Percentiles rank a stretch among this genome's conserved stretches.
These are phyloP conservation scores for Heterohyrax brucei DNA, from an alignment of 2,797 vertebrate species.

Conservation along the genomic window DNA sequence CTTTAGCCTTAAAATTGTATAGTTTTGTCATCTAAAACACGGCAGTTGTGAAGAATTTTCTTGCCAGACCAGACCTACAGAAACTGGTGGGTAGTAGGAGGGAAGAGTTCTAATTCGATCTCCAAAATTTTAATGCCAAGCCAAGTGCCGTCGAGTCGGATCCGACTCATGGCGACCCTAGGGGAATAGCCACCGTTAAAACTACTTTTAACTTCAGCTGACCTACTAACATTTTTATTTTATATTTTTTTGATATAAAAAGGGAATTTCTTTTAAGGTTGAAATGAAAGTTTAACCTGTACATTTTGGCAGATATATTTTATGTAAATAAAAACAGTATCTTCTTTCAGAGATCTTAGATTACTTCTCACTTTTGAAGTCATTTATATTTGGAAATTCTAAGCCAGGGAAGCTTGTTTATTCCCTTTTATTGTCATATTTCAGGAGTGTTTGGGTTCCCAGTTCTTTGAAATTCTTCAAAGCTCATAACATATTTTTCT, in stretches of 20 bases:
- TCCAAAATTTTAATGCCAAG: conserved; percentile 61
- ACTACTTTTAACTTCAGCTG: conserved; percentile 78
- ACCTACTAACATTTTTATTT: conserved; percentile 71
- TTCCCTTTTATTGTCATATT: conserved; percentile 55
- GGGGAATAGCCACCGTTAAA: conserved; percentile 49
- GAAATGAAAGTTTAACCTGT: conserved; percentile 47
- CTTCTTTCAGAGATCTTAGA: conserved; percentile 54
- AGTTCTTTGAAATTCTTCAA: conserved; percentile 62
- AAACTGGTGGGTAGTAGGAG: conserved; percentile 62
- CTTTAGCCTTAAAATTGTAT: conserved; percentile 61
- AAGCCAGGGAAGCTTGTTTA: conserved; percentile 55
- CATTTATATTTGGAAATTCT: conserved; percentile 70
- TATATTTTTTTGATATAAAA: conserved; percentile 51
- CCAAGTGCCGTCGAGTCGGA: too few relatives aligned
- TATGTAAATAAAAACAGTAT: conserved; percentile 46
- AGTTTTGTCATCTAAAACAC: conserved; percentile 69
- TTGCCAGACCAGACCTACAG: conserved; percentile 47
- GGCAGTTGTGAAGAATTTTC: conserved; percentile 53
- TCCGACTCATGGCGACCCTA: too few relatives aligned
- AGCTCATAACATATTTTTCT: conserved; percentile 43
- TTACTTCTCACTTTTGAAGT: conserved; percentile 61
- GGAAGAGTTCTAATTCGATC: conserved; percentile 74
- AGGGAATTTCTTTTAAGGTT: conserved; percentile 67
- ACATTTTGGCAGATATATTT: conserved; percentile 67
- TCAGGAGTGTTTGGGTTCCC: conserved; percentile 60